phyloP scores from a whole-genome alignment of 2,113 vertebrate species.

The Syngnathoides biaculeatus region DNA sequence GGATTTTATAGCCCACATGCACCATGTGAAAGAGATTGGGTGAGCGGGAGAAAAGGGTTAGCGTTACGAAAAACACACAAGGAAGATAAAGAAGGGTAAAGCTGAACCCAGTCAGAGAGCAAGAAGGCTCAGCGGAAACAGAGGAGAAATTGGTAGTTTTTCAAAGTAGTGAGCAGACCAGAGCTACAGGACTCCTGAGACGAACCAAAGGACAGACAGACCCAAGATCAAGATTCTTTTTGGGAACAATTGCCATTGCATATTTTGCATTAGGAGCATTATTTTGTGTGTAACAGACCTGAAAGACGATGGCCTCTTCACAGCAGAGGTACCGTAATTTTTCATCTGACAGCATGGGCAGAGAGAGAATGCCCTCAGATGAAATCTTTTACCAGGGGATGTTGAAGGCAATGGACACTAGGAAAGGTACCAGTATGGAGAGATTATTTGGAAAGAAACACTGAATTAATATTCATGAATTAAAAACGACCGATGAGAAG shows the following conservation, averaged over 20 bases:
- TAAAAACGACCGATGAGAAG: not conserved
- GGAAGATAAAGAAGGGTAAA: slow-evolving; percentile 39
- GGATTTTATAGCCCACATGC: slow-evolving; percentile 67
- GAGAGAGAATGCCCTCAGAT: slow-evolving; percentile 69
- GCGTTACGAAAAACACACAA: slow-evolving; percentile 25
- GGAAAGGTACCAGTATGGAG: slow-evolving; percentile 70
- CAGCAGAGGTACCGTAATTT: slow-evolving; percentile 67
- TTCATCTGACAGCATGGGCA: slow-evolving; percentile 61
- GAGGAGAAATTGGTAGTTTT: slow-evolving; percentile 46
- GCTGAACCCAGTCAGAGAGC: slow-evolving; percentile 36
- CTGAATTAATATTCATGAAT: not conserved
- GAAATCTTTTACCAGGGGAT: slow-evolving; percentile 73
- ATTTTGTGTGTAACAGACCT: not conserved
- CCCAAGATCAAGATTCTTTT: slow-evolving; percentile 20
- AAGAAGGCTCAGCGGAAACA: slow-evolving; percentile 35
- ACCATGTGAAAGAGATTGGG: slow-evolving; percentile 52
- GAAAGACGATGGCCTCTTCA: slow-evolving; percentile 58
- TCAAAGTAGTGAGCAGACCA: slow-evolving; percentile 36
- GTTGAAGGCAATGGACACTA: slow-evolving; percentile 74
- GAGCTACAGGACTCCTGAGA: slow-evolving; percentile 39
- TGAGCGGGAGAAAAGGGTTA: slow-evolving; percentile 31
- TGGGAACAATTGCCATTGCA: slow-evolving; percentile 4
- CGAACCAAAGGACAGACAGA: not conserved
- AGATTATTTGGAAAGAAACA: slow-evolving; percentile 4
- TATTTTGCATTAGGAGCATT: slow-evolving; percentile 33